Evolutionary conservation across 2,888 invertebrate species (phyloP).

Genomic region (Saturnia pavonia): DNA sequence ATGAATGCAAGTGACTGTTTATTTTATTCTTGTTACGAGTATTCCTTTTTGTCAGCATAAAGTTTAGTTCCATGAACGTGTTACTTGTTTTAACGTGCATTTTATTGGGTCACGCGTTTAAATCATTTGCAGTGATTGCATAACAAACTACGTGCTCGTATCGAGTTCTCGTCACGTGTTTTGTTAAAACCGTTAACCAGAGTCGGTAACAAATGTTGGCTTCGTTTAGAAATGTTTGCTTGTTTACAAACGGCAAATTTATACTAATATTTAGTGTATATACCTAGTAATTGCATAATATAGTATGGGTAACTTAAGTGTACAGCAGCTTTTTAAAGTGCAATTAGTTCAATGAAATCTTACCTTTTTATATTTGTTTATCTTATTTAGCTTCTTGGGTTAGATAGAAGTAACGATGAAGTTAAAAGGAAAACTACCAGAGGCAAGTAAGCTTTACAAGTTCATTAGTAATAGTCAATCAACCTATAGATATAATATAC

Average conservation of each 20-base stretch:
- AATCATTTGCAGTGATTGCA: slow-evolving; percentile 49
- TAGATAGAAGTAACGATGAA: no score
- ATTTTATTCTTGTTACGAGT: slow-evolving; percentile 17
- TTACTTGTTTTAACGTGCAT: slow-evolving; percentile 33
- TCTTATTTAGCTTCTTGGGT: no score
- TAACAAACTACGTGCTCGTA: slow-evolving; percentile 42
- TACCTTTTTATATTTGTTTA: no score
- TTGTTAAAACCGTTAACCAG: slow-evolving; percentile 46
- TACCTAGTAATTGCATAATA: neutral
- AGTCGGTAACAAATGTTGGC: slow-evolving; percentile 42
- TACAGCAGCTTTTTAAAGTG: neutral
- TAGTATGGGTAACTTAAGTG: neutral
- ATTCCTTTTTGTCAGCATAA: slow-evolving; percentile 23
- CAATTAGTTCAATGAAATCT: neutral
- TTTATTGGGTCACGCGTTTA: slow-evolving; percentile 52
- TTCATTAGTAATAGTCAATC: no score
- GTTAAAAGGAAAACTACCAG: no score
- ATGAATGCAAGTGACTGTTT: slow-evolving; percentile 25
- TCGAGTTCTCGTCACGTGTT: slow-evolving; percentile 53
- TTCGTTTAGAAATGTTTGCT: slow-evolving; percentile 23
- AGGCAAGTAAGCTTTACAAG: no score
- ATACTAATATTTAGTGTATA: neutral
- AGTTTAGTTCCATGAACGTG: slow-evolving; percentile 32
- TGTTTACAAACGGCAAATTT: slow-evolving; percentile 12
- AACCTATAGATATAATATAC: no score